These are phyloP conservation scores for human DNA, from an alignment of 2,113 vertebrate species.

Conservation along the genomic window GRCh38 chr13:86147501-86148000, in stretches of 20 bases:
- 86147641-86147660: not conserved
- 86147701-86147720: not conserved
- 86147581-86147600: not conserved
- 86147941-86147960: not conserved
- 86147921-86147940: not conserved
- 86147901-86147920: not conserved
- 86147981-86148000: not conserved
- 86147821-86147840: not conserved
- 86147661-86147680: not conserved
- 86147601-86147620: not conserved
- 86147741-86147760: not conserved
- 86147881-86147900: not conserved
- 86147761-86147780: not conserved
- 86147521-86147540: not conserved
- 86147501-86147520: not conserved
- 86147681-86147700: not conserved
- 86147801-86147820: not conserved
- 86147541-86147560: not conserved
- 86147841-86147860: not conserved
- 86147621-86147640: not conserved
- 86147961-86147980: not conserved
- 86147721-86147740: not conserved
- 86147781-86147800: not conserved
- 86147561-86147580: not conserved
- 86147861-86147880: not conserved